Evolutionary conservation across 2,797 vertebrate genomes (phyloP).

Genomic region (Gallirallus australis): DNA sequence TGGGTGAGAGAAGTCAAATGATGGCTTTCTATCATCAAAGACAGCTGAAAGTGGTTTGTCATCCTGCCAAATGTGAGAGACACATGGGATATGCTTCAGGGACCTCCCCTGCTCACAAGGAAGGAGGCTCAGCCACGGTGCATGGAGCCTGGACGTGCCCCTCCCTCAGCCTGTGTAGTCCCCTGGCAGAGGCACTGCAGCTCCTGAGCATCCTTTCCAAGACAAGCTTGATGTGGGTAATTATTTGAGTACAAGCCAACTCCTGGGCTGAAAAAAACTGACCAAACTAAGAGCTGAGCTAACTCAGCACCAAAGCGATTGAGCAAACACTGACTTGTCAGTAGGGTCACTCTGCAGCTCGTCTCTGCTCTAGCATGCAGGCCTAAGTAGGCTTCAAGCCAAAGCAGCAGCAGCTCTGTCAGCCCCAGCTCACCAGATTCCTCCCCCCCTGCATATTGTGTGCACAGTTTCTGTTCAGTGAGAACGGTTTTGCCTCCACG

Average conservation of each 20-base stretch:
- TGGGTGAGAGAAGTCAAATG: neutral
- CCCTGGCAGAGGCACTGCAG: fast-evolving
- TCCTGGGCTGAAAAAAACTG: neutral
- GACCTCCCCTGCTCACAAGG: fast-evolving
- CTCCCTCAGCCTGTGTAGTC: neutral
- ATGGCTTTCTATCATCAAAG: neutral
- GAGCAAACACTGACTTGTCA: neutral
- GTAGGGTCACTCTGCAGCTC: neutral
- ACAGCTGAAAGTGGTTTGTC: neutral
- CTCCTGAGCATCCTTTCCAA: neutral
- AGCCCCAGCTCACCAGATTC: neutral
- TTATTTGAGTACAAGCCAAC: neutral
- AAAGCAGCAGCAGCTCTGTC: neutral
- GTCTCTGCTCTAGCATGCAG: neutral
- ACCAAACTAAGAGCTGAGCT: neutral
- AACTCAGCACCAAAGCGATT: neutral
- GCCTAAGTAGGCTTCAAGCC: neutral
- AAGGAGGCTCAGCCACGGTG: neutral
- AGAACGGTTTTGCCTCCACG: neutral
- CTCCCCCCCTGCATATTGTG: neutral
- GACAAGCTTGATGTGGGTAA: neutral
- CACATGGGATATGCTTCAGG: neutral
- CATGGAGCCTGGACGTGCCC: fast-evolving
- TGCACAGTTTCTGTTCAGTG: neutral
- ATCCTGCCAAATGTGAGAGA: neutral